These are phyloP conservation scores for Caranx melampygus DNA, from an alignment of 2,113 vertebrate genomes.

Conservation along the genomic window DNA sequence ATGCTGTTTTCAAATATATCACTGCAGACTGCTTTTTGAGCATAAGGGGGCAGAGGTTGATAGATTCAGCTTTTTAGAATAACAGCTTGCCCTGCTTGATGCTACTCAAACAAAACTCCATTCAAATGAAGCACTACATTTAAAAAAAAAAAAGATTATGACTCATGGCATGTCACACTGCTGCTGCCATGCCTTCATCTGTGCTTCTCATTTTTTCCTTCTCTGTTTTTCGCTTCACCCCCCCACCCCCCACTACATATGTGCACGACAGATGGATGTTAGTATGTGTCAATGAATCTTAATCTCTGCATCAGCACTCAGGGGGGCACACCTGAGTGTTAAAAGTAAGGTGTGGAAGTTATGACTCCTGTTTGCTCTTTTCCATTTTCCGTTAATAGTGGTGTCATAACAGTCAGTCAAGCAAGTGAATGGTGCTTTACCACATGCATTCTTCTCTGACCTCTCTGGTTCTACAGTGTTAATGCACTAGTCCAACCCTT, in stretches of 20 bases:
- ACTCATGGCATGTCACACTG: not conserved
- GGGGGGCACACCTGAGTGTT: not conserved
- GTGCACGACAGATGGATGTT: slow-evolving; percentile 37
- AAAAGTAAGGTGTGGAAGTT: slow-evolving; percentile 14
- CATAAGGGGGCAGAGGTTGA: not conserved
- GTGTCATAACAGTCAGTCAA: slow-evolving; percentile 13
- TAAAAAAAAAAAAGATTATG: not conserved
- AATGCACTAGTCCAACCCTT: not conserved
- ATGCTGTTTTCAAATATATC: not conserved
- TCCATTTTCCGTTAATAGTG: slow-evolving; percentile 26
- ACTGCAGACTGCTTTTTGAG: slow-evolving; percentile 7
- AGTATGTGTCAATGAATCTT: slow-evolving; percentile 47
- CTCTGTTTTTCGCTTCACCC: not conserved
- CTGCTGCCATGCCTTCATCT: not conserved
- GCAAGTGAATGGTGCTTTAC: slow-evolving; percentile 37
- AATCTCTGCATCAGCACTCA: slow-evolving; percentile 26
- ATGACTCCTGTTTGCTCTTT: slow-evolving; percentile 21
- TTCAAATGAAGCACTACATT: slow-evolving; percentile 32
- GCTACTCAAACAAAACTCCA: slow-evolving; percentile 19
- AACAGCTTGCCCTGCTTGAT: slow-evolving; percentile 25
- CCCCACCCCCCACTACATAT: slow-evolving; percentile 20
- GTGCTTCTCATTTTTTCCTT: not conserved
- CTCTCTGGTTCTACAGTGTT: slow-evolving; percentile 4
- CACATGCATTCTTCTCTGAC: slow-evolving; percentile 2
- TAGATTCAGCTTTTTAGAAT: slow-evolving; percentile 17